A percentile compares a stretch with the other conserved stretches of the same genome.
These are phyloP conservation scores for Ageneiosus marmoratus DNA, from an alignment of 2,113 vertebrate genomes.

Conservation along the genomic window DNA sequence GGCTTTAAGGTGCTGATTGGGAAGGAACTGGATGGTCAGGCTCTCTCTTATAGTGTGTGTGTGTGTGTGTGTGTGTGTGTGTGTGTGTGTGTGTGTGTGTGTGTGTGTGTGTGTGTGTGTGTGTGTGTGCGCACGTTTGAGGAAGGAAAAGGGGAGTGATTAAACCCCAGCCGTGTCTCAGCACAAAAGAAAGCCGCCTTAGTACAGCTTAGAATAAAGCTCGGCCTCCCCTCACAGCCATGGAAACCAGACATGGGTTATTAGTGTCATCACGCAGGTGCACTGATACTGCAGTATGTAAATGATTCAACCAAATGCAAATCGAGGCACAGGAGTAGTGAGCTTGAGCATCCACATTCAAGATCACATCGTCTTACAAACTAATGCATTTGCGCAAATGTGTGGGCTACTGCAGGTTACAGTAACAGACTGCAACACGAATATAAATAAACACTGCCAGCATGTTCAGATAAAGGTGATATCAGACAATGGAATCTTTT, in stretches of 20 bases:
- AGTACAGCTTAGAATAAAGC: constrained; percentile 20
- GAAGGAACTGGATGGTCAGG: constrained; percentile 1
- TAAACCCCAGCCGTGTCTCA: constrained; percentile 19
- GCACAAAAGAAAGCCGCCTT: constrained; percentile 8
- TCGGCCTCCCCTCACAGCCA: constrained; percentile 24
- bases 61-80: neutral
- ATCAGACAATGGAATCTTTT: constrained; percentile 5
- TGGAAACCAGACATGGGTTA: constrained; percentile 40
- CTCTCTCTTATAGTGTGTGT: neutral
- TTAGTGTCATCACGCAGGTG: constrained; percentile 40
- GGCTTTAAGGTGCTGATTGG: constrained; percentile 14
- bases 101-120: neutral
- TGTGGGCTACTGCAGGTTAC: constrained; percentile 29
- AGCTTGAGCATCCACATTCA: constrained; percentile 16
- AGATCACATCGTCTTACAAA: constrained; percentile 9
- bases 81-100: neutral
- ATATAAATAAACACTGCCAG: constrained; percentile 29
- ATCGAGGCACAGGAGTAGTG: constrained; percentile 25
- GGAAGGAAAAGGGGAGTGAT: neutral
- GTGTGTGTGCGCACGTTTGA: too few relatives aligned
- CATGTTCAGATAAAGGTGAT: constrained; percentile 20
- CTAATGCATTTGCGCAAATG: constrained; percentile 16
- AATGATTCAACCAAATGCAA: constrained; percentile 45
- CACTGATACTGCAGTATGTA: constrained; percentile 45
- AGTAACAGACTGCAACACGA: constrained; percentile 23